A percentile compares a stretch with the other conserved stretches of the same genome.
These are phyloP conservation scores for Cynodonichthys magdalenae DNA, from an alignment of 2,797 vertebrate species.

Conservation along the genomic window DNA sequence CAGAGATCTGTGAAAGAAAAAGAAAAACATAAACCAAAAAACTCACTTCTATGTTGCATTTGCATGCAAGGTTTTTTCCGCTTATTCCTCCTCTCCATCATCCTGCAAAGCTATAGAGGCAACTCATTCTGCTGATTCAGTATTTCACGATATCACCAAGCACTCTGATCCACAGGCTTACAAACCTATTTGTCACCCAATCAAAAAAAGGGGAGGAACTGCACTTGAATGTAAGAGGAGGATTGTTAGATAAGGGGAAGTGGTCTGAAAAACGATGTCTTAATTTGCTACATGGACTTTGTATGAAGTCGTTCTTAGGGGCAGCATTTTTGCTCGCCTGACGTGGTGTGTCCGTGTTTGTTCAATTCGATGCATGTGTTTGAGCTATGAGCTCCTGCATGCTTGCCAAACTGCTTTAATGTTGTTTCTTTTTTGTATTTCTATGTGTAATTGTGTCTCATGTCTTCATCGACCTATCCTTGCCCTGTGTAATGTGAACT, in stretches of 20 bases:
- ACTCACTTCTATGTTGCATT: conserved; percentile 81
- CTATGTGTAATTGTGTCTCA: conserved; percentile 83
- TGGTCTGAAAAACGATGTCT: conserved; percentile 81
- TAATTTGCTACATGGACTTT: conserved; percentile 84
- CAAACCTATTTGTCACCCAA: conserved; percentile 72
- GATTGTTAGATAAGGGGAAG: conserved; percentile 74
- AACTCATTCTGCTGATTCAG: conserved; percentile 65
- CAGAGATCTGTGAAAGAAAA: conserved; percentile 77
- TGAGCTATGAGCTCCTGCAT: conserved; percentile 86
- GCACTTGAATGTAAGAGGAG: conserved; percentile 83
- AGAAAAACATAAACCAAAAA: conserved; percentile 84
- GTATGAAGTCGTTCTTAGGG: conserved; percentile 79
- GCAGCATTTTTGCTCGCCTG: conserved; percentile 80
- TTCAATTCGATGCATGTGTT: conserved; percentile 87
- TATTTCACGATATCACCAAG: conserved; percentile 66
- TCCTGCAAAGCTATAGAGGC: conserved; percentile 65
- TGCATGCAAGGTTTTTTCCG: conserved; percentile 82
- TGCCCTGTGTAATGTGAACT: conserved; percentile 81
- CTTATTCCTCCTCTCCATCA: conserved; percentile 76
- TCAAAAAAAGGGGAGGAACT: conserved; percentile 76
- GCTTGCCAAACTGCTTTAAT: conserved; percentile 85
- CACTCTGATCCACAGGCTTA: conserved; percentile 73
- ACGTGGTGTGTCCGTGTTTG: conserved; percentile 85
- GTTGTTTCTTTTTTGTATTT: conserved; percentile 84
- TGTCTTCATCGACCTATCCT: conserved; percentile 78